Conservation (phyloP, 1,140 invertebrate genomes). For the Sycobia sp. region DNA sequence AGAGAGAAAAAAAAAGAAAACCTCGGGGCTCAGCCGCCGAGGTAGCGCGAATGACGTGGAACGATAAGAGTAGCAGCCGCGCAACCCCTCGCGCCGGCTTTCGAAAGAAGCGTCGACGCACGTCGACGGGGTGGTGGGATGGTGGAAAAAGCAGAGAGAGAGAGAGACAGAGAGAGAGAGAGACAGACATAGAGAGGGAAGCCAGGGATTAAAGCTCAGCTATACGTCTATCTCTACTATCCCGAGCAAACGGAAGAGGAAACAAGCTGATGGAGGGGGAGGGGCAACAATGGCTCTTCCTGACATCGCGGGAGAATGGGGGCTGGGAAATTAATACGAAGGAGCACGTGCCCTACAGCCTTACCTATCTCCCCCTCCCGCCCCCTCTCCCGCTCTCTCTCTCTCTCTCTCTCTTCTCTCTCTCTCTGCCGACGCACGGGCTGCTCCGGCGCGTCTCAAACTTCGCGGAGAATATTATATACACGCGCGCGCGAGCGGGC, state of each 20-base stretch:
- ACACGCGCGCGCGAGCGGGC: no score
- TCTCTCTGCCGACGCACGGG: not conserved
- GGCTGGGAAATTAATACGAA: constrained; percentile 48
- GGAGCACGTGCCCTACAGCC: no score
- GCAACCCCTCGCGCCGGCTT: no score
- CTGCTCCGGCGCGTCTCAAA: constrained; percentile 4
- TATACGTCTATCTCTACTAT: not conserved
- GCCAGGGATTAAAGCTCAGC: not conserved
- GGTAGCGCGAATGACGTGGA: no score
- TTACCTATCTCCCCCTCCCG: constrained; percentile 22
- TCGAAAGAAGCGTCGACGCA: no score
- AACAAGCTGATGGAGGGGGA: no score
- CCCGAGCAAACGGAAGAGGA: constrained; percentile 40
- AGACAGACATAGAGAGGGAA: not conserved
- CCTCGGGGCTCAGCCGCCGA: no score
- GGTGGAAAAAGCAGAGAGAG: not conserved
- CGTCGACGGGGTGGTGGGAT: no score
- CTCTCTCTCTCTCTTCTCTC: not conserved
- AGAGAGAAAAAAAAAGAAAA: no score
- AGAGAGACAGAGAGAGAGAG: not conserved
- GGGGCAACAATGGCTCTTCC: constrained; percentile 42
- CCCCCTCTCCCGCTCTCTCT: no score
- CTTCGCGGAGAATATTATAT: constrained; percentile 18
- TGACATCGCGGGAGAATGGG: constrained; percentile 24
- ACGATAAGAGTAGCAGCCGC: no score